phyloP scores from a whole-genome alignment of 2,888 invertebrate species.

The Liodrosophila aerea region DNA sequence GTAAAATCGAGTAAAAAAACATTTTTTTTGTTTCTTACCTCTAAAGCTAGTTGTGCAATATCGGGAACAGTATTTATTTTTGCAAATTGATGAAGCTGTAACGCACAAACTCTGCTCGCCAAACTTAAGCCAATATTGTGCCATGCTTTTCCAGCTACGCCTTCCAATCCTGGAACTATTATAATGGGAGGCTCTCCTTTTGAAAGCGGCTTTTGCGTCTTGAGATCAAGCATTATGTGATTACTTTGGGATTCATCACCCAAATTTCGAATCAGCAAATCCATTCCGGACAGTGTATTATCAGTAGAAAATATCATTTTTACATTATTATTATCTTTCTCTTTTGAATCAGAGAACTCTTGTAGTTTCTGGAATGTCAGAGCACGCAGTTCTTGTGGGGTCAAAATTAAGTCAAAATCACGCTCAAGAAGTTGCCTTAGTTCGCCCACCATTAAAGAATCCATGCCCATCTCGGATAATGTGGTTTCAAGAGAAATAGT shows the following conservation, averaged over 20 bases:
- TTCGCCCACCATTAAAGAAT: slow-evolving; percentile 98
- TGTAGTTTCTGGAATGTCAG: slow-evolving; percentile 86
- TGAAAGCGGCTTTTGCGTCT: slow-evolving; percentile 78
- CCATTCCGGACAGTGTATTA: slow-evolving; percentile 83
- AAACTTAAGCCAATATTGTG: slow-evolving; percentile 73
- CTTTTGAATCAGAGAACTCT: slow-evolving; percentile 74
- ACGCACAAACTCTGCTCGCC: slow-evolving; percentile 63
- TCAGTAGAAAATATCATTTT: slow-evolving; percentile 79
- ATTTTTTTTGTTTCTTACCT: no score
- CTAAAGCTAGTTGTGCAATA: slow-evolving; percentile 68
- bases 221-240: slow-evolving; percentile 84
- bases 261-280: slow-evolving; percentile 85
- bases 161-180: slow-evolving; percentile 88
- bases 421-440: slow-evolving; percentile 95
- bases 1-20: no score
- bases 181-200: slow-evolving; percentile 66
- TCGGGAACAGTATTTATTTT: slow-evolving; percentile 62
- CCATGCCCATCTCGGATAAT: slow-evolving; percentile 96
- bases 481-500: slow-evolving; percentile 87
- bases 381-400: slow-evolving; percentile 92
- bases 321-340: slow-evolving; percentile 69
- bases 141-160: slow-evolving; percentile 84
- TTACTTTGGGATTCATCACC: slow-evolving; percentile 85
- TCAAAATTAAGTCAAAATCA: slow-evolving; percentile 93
- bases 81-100: slow-evolving; percentile 78